These are phyloP conservation scores for Ctenoplectra terminalis DNA, from an alignment of 1,140 invertebrate genomes.

Conservation along the genomic window DNA sequence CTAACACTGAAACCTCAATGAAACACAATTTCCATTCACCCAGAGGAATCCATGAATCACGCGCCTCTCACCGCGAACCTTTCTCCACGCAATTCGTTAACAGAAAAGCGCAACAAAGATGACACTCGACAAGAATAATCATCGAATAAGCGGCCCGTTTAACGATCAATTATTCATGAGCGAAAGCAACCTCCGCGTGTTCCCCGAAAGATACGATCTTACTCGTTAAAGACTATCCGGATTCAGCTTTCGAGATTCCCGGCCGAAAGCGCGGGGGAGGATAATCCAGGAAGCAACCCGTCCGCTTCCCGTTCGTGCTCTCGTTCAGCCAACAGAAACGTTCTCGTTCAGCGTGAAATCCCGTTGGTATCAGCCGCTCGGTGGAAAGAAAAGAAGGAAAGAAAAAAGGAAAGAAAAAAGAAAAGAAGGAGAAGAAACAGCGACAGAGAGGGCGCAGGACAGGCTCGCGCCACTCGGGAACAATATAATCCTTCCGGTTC, in stretches of 20 bases:
- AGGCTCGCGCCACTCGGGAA: slow-evolving; percentile 3
- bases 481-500: slow-evolving; percentile 35
- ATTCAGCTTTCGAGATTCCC: background rate
- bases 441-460: background rate
- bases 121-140: background rate
- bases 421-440: background rate
- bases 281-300: background rate
- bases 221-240: background rate
- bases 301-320: no score
- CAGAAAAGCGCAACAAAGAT: background rate
- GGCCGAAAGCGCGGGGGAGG: background rate
- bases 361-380: background rate
- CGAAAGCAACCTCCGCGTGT: slow-evolving; percentile 1
- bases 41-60: no score
- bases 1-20: background rate
- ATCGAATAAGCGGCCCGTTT: background rate
- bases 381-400: no score
- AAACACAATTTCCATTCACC: background rate
- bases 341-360: background rate
- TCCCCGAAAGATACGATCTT: background rate
- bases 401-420: background rate
- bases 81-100: background rate
- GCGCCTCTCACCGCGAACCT: background rate
- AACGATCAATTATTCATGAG: slow-evolving; percentile 14
- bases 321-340: background rate